A percentile compares a stretch with the other conserved stretches of the same genome.
phyloP scores from a whole-genome alignment of 2,113 vertebrate genomes.

The Poicephalus meyeri region DNA sequence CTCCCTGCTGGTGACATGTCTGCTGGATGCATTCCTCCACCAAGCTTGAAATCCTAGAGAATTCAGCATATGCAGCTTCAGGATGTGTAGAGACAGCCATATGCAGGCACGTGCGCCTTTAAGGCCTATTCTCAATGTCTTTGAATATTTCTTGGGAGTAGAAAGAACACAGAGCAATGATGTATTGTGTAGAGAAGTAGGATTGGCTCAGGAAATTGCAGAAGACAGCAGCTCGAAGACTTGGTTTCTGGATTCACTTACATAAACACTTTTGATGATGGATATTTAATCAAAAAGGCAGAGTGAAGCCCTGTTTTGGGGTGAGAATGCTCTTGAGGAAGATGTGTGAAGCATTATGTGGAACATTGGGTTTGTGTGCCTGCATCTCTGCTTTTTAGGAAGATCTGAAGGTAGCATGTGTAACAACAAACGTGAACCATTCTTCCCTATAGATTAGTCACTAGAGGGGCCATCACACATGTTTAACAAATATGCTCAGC shows the following conservation, averaged over 20 bases:
- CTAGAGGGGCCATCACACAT: background rate
- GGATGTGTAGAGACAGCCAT: background rate
- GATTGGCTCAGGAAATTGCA: conserved; percentile 42
- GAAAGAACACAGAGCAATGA: conserved; percentile 15
- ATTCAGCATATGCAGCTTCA: background rate
- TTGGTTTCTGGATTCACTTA: conserved; percentile 35
- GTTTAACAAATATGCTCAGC: background rate
- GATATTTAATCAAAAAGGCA: background rate
- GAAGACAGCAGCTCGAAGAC: background rate
- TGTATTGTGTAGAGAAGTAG: background rate
- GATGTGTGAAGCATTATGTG: background rate
- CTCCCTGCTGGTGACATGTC: background rate
- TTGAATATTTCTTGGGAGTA: conserved; percentile 4
- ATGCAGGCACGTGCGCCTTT: background rate
- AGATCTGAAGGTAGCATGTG: background rate
- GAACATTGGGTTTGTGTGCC: background rate
- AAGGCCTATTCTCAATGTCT: background rate
- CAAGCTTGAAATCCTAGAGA: background rate
- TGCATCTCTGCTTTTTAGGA: background rate
- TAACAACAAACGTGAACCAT: background rate
- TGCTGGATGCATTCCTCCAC: background rate
- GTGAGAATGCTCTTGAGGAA: background rate
- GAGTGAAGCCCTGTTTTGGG: background rate
- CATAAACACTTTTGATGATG: background rate
- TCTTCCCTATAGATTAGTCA: background rate